These are phyloP conservation scores for Macroglossus sobrinus DNA, from an alignment of 2,113 vertebrate genomes.

Conservation along the genomic window DNA sequence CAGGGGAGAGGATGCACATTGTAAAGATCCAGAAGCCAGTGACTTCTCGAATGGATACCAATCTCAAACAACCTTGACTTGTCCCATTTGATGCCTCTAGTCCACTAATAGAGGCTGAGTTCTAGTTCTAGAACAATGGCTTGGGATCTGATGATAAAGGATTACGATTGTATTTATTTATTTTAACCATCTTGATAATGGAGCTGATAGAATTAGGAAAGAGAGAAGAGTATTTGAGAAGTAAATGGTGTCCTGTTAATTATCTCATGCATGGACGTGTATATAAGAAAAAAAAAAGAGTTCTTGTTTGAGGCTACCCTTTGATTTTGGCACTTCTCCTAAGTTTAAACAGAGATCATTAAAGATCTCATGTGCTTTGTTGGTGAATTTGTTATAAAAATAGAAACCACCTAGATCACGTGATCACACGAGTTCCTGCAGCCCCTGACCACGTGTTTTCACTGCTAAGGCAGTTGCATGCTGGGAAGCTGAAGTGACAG, in stretches of 20 bases:
- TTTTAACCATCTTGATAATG: neutral
- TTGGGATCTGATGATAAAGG: neutral
- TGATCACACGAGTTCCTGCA: neutral
- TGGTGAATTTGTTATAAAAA: conserved; percentile 3
- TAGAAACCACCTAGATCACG: neutral
- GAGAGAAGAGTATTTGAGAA: conserved; percentile 17
- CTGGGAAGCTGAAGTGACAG: neutral
- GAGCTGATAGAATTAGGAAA: neutral
- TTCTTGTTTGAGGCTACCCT: neutral
- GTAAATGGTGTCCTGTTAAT: neutral
- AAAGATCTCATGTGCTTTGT: neutral
- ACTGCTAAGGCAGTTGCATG: neutral
- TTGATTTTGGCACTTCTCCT: neutral
- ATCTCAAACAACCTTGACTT: neutral
- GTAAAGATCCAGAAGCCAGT: neutral
- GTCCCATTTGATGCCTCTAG: neutral
- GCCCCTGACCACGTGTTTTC: neutral
- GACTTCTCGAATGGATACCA: neutral
- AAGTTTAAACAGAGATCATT: neutral
- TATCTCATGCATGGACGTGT: neutral
- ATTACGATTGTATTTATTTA: neutral
- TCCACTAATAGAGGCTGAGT: neutral
- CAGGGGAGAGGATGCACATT: neutral
- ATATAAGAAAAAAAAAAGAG: neutral
- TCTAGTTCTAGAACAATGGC: neutral